Base-by-base conservation (phyloP, 2,113 vertebrate species). In the Anarrhichthys ocellatus region DNA sequence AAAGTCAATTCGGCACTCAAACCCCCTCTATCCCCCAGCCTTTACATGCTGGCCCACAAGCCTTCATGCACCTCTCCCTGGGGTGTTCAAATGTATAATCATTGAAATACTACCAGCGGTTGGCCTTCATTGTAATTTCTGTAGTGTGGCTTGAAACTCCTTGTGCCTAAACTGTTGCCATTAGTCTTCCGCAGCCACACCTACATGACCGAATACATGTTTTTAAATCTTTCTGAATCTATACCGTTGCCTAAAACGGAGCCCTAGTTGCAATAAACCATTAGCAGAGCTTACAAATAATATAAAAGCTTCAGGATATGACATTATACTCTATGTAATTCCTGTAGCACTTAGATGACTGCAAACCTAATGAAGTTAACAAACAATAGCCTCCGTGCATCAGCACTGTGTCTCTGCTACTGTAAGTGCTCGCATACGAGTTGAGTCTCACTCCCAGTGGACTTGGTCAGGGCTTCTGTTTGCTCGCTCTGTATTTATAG, bases 1-100 rank as follows among this genome's bases (percentile, higher is more conserved):
- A 94, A 95, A 94, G 92, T 93, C 92, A 92, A 93, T 94, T 94
- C 88, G 65, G 78, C 67, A 40, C 73, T 87, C 87, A 80, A 82
- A 91, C 86, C 81, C 78, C 73, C 73, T 87, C 82, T 70, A 22
- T 83, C 81, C 78, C 81, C 58, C 78, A 73, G 81, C 61, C 71
- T 84, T 84, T 40, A 87, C 62, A 85, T 73, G 71, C 79, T 11
- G 59, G 76, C 77, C 91, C 87, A 83, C 67, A 71, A 81, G 79
- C 82, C 81, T 77, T 34, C 82, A 85, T 63, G 61, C 81, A 71
- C 76, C 9, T 73, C 76, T 86, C 93, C 88, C 86, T 84, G 56
- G 91, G 83, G 88, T 89, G 85, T 88, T 94, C 90, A 88, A 89
- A 94, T 91, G 86, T 91, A 88, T 83, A 92, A 93, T 93, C 91